Conservation (phyloP, 2,797 vertebrate species). For the Sternarchorhynchus goeldii region DNA sequence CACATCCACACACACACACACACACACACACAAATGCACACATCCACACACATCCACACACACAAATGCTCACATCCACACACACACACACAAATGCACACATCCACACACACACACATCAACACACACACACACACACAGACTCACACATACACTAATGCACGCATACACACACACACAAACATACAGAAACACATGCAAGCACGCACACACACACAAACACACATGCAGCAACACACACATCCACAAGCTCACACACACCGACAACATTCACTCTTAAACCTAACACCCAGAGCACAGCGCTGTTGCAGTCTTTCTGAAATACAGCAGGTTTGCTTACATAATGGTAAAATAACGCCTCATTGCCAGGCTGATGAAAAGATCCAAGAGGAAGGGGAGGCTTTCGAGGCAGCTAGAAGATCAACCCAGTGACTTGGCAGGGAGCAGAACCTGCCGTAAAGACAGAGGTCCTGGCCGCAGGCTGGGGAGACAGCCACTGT, state of each 20-base stretch:
- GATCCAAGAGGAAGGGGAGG: conserved; percentile 15
- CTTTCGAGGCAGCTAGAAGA: conserved; percentile 37
- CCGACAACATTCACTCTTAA: conserved; percentile 39
- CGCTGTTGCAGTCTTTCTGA: conserved; percentile 15
- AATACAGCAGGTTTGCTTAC: conserved; percentile 30
- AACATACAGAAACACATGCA: not conserved
- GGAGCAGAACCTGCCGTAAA: conserved; percentile 8
- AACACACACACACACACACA: conserved; percentile 5
- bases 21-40: conserved; percentile 41
- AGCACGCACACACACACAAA: conserved; percentile 37
- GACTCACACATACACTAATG: conserved; percentile 1
- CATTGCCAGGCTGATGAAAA: conserved; percentile 22
- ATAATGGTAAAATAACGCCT: conserved; percentile 34
- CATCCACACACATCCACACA: conserved; percentile 11
- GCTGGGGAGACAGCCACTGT: conserved; percentile 6
- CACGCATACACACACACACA: conserved; percentile 36
- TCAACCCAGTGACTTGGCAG: not conserved
- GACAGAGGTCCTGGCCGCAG: conserved; percentile 12
- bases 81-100: not conserved
- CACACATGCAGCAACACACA: conserved; percentile 37
- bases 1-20: conserved; percentile 41
- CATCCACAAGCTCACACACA: conserved; percentile 19
- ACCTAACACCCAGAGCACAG: not conserved
- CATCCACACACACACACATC: not conserved
- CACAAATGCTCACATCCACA: conserved; percentile 29